Conservation (phyloP, 2,888 invertebrate genomes). For the Omphaloscelis lunosa region DNA sequence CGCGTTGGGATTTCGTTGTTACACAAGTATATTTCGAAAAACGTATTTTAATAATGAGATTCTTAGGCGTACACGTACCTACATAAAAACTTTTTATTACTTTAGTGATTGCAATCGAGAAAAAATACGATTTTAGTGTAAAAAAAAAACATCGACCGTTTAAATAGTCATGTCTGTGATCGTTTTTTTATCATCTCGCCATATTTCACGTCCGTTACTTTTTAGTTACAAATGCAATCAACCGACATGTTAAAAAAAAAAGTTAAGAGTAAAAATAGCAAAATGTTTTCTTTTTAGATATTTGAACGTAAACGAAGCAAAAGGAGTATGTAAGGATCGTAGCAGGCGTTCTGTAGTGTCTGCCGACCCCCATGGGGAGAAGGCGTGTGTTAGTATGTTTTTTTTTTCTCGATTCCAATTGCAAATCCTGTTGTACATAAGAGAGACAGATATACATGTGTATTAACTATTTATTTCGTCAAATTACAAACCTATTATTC, state of each 20-base stretch:
- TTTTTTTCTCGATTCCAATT: constrained; percentile 46
- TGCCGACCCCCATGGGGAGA: background rate
- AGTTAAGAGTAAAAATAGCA: background rate
- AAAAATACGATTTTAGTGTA: constrained; percentile 6
- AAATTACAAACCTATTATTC: constrained; percentile 51
- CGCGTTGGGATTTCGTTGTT: constrained; percentile 74
- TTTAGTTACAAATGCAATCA: background rate
- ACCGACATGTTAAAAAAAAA: constrained; percentile 6
- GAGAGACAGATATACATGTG: constrained; percentile 47
- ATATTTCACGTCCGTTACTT: constrained; percentile 12
- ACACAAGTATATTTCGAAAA: constrained; percentile 59
- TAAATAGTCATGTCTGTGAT: background rate
- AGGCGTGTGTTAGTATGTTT: background rate
- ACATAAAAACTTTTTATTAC: constrained; percentile 32
- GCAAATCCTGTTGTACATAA: constrained; percentile 31
- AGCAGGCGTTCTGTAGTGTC: background rate
- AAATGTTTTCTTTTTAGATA: background rate
- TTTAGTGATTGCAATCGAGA: constrained; percentile 44
- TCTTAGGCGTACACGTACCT: constrained; percentile 52
- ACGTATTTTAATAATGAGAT: constrained; percentile 62
- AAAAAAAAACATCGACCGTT: background rate
- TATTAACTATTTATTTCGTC: constrained; percentile 54
- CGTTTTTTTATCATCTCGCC: constrained; percentile 18
- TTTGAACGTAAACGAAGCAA: background rate
- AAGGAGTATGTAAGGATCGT: background rate